Conservation (phyloP, 1,140 invertebrate species). For the Planococcus citri region DNA sequence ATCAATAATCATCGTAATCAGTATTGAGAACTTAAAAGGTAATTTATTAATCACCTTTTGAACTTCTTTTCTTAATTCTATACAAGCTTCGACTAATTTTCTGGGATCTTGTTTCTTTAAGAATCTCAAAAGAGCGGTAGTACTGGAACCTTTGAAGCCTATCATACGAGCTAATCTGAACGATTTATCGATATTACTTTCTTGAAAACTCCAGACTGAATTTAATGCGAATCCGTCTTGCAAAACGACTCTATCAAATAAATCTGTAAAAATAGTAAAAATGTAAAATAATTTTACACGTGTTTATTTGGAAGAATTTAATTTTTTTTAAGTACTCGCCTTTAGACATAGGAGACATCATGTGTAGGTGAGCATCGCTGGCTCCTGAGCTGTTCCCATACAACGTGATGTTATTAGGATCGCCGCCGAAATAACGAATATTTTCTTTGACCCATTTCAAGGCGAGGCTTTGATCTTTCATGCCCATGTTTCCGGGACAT, state of each 20-base stretch:
- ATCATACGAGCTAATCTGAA: neutral
- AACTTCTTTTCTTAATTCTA: no score
- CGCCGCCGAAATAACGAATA: constrained; percentile 80
- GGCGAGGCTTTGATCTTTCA: constrained; percentile 89
- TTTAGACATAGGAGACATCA: constrained; percentile 54
- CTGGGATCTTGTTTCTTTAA: neutral
- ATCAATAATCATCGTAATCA: no score
- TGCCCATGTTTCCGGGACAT: constrained; percentile 79
- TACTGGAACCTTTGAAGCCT: neutral
- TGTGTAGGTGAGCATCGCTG: constrained; percentile 83
- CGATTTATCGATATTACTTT: neutral
- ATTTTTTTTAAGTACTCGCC: no score
- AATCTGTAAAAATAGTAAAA: neutral
- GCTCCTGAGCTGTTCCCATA: constrained; percentile 90
- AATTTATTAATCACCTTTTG: no score
- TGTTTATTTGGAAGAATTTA: no score
- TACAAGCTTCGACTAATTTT: neutral
- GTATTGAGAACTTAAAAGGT: no score
- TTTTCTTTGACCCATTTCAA: constrained; percentile 90
- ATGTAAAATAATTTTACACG: no score
- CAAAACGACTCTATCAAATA: neutral
- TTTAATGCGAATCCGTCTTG: neutral
- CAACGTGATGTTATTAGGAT: constrained; percentile 81
- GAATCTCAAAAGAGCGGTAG: neutral
- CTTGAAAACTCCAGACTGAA: neutral